Evolutionary conservation across 2,113 vertebrate genomes (phyloP).

Genomic region (Egretta garzetta): DNA sequence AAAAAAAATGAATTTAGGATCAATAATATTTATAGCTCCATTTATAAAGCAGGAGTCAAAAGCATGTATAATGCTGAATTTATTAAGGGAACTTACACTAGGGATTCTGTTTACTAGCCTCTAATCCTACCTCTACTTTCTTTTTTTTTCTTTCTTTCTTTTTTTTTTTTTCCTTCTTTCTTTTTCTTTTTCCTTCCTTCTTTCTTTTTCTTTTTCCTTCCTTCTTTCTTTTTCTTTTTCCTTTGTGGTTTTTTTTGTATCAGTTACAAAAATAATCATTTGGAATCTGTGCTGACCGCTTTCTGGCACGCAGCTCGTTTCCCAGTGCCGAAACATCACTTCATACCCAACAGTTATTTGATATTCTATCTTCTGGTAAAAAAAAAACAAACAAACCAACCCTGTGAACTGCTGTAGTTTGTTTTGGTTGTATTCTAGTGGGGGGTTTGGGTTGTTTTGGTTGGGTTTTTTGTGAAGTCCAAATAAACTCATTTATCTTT

Average conservation of each 20-base stretch:
- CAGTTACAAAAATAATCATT: background rate
- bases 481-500: background rate
- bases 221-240: too few relatives aligned
- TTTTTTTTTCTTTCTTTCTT: too few relatives aligned
- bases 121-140: background rate
- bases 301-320: rapidly evolving
- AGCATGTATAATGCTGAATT: background rate
- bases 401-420: background rate
- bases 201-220: too few relatives aligned
- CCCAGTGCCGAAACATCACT: background rate
- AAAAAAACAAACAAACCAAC: too few relatives aligned
- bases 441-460: too few relatives aligned
- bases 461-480: background rate
- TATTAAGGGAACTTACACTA: background rate
- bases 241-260: too few relatives aligned
- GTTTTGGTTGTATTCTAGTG: background rate
- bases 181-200: too few relatives aligned
- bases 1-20: slow-evolving; percentile 41
- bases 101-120: slow-evolving; percentile 2
- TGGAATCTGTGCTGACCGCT: rapidly evolving
- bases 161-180: too few relatives aligned
- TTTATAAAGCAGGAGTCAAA: slow-evolving; percentile 50
- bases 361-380: background rate
- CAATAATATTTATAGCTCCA: slow-evolving; percentile 46
- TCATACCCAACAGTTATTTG: background rate